Conservation (phyloP, 2,888 invertebrate genomes). For the Limenitis camilla region DNA sequence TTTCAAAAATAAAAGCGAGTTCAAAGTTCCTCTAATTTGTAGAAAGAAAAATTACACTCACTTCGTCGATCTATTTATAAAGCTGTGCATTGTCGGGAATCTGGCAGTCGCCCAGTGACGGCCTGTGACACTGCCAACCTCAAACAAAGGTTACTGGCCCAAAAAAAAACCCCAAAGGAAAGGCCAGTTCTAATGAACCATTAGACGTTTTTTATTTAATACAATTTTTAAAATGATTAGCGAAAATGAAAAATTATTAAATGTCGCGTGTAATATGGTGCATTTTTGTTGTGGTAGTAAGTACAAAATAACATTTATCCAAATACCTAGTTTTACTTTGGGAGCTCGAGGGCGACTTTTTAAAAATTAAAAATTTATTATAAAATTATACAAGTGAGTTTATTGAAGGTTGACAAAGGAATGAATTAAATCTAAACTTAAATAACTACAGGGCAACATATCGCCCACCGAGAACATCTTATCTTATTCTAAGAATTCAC, state of each 20-base stretch:
- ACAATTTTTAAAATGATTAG: background rate
- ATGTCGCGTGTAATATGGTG: no score
- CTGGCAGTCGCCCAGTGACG: constrained; percentile 59
- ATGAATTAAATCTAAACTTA: no score
- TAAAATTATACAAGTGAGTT: no score
- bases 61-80: constrained; percentile 57
- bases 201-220: constrained; percentile 8
- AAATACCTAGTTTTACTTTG: no score
- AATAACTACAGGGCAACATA: no score
- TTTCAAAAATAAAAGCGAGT: constrained; percentile 1
- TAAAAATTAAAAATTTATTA: no score
- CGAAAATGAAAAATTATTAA: background rate
- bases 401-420: no score
- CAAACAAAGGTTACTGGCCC: constrained; percentile 64
- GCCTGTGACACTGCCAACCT: constrained; percentile 66
- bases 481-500: no score
- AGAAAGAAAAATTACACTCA: constrained; percentile 48
- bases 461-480: no score
- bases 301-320: no score
- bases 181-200: constrained; percentile 39
- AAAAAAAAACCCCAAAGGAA: constrained; percentile 54
- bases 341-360: no score
- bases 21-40: constrained; percentile 10
- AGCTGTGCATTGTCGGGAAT: constrained; percentile 62
- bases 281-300: no score